Percentiles rank a stretch among this genome's conserved stretches.
Conservation (phyloP, 2,797 vertebrate genomes). For the Anas bahamensis region DNA sequence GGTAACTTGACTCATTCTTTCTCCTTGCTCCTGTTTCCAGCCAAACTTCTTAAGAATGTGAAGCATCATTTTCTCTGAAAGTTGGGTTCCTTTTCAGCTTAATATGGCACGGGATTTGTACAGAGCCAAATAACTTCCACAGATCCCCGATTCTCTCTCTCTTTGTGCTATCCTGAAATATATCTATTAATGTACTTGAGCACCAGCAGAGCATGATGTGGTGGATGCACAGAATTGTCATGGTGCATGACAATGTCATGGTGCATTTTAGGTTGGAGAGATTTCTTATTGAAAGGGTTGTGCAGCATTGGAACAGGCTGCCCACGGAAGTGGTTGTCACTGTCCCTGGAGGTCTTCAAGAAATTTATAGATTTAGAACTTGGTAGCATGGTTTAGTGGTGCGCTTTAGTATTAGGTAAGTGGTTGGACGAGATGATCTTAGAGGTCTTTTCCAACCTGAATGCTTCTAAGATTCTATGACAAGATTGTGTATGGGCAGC, state of each 20-base stretch:
- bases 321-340: no score
- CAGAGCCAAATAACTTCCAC: neutral
- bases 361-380: no score
- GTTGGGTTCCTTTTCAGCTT: neutral
- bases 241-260: rapidly evolving
- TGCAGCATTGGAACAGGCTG: no score
- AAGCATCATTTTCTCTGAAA: neutral
- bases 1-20: neutral
- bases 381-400: no score
- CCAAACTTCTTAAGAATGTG: neutral
- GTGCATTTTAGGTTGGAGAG: no score
- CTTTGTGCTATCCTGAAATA: neutral
- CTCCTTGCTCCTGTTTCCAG: neutral
- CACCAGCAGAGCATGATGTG: rapidly evolving
- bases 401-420: no score
- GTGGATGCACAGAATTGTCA: neutral
- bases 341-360: no score
- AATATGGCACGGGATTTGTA: neutral
- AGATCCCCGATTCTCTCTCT: neutral
- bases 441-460: no score
- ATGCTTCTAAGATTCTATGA: no score
- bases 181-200: neutral
- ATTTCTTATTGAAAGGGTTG: no score
- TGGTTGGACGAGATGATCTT: no score
- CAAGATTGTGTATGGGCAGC: neutral